These are phyloP conservation scores for Drosophila pseudotakahashii DNA, from an alignment of 2,888 invertebrate genomes.

Conservation along the genomic window DNA sequence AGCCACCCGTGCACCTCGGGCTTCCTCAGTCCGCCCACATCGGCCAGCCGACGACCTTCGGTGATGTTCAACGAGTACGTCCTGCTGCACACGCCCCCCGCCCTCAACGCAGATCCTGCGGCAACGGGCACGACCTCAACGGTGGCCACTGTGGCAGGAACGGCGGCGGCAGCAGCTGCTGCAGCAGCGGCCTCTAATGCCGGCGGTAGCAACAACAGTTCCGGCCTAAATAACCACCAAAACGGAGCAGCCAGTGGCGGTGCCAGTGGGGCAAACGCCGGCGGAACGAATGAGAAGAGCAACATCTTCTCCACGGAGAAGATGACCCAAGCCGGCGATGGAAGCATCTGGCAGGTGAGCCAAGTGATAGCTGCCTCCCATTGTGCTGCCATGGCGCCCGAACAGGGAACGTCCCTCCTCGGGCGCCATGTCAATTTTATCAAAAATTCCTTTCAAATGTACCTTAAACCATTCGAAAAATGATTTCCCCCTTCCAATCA, in stretches of 20 bases:
- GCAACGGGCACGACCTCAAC: conserved; percentile 17
- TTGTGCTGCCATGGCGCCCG: no score
- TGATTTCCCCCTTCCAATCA: neutral
- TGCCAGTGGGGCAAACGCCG: neutral
- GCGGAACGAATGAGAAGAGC: conserved; percentile 84
- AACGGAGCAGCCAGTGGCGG: conserved; percentile 14
- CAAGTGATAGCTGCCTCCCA: neutral
- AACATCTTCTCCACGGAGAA: conserved; percentile 92
- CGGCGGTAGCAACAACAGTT: conserved; percentile 27
- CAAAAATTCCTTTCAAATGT: no score
- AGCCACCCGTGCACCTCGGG: conserved; percentile 89
- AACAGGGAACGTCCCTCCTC: no score
- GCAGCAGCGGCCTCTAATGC: conserved; percentile 26
- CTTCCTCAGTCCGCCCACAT: conserved; percentile 89
- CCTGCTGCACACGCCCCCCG: conserved; percentile 88
- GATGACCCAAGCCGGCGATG: conserved; percentile 93
- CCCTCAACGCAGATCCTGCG: conserved; percentile 77
- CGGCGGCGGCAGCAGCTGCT: conserved; percentile 19
- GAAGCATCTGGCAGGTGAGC: conserved; percentile 88
- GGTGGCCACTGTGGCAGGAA: conserved; percentile 26
- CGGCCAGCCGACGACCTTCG: conserved; percentile 90
- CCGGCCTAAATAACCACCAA: conserved; percentile 17
- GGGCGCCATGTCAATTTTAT: no score
- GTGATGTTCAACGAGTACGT: conserved; percentile 96
- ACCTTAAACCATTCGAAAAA: no score